phyloP scores from a whole-genome alignment of 30 jellyfish, hydroid and myxozoan species.

The Cassiopea xamachana region DNA sequence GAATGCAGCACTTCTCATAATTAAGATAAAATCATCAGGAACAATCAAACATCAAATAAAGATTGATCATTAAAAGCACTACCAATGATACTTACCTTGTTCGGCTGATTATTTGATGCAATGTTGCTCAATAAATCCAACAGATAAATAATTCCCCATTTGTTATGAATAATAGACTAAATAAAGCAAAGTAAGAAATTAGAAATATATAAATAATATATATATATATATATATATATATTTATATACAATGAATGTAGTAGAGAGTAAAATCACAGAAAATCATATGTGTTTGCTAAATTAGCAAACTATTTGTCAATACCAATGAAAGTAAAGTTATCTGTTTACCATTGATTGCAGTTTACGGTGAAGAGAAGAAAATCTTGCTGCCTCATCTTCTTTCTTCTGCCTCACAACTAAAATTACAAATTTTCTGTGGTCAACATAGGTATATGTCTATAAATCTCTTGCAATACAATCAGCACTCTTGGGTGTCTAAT shows the following conservation, averaged over 20 bases:
- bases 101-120: slow-evolving; percentile 3
- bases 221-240: no score
- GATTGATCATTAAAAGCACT: background rate
- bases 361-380: slow-evolving; percentile 85
- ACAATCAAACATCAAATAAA: no score
- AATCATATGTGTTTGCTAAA: no score
- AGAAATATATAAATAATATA: background rate
- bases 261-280: no score
- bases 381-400: slow-evolving; percentile 86
- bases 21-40: background rate
- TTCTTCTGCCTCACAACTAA: slow-evolving; percentile 88
- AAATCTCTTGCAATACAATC: background rate
- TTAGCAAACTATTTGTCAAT: no score
- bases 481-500: background rate
- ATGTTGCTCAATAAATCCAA: slow-evolving; percentile 71
- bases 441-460: background rate
- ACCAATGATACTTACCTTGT: background rate
- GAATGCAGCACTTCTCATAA: no score
- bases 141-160: slow-evolving; percentile 87
- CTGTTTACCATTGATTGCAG: slow-evolving; percentile 77
- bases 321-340: background rate
- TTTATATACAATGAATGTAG: no score
- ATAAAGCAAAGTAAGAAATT: background rate
- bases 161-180: slow-evolving; percentile 80
- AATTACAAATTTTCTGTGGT: background rate